Evolutionary conservation across 2,888 invertebrate species (phyloP).

Genomic region (Amphipyra berbera): DNA sequence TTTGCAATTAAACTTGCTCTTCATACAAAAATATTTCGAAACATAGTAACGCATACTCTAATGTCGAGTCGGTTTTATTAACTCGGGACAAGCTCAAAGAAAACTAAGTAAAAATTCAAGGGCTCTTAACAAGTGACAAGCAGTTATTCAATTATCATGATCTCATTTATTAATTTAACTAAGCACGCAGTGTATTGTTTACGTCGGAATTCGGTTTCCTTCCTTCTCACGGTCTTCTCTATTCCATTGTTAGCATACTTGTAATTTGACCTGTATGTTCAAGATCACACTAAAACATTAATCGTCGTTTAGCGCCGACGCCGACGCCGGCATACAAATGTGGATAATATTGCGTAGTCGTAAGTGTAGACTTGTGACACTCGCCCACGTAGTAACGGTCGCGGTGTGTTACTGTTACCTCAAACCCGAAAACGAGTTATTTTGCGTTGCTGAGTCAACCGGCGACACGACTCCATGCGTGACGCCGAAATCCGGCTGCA

Average conservation of each 20-base stretch:
- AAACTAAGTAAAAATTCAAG: slow-evolving; percentile 40
- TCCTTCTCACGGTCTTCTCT: slow-evolving; percentile 62
- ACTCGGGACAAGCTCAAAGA: slow-evolving; percentile 46
- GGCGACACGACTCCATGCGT: slow-evolving; percentile 59
- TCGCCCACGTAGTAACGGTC: slow-evolving; percentile 83
- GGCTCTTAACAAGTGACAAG: slow-evolving; percentile 27
- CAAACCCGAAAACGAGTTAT: slow-evolving; percentile 80
- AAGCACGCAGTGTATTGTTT: slow-evolving; percentile 44
- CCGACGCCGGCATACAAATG: slow-evolving; percentile 62
- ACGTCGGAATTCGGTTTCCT: slow-evolving; percentile 48
- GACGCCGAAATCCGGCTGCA: slow-evolving; percentile 62
- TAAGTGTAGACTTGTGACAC: slow-evolving; percentile 71
- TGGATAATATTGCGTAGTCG: slow-evolving; percentile 63
- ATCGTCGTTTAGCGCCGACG: slow-evolving; percentile 49
- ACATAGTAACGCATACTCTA: slow-evolving; percentile 56
- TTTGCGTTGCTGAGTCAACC: slow-evolving; percentile 77
- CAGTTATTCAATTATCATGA: slow-evolving; percentile 37
- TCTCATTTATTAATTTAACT: slow-evolving; percentile 33
- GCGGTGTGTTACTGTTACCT: slow-evolving; percentile 80
- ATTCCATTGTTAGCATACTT: slow-evolving; percentile 63
- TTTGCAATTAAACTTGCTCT: slow-evolving; percentile 80
- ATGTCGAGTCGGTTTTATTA: slow-evolving; percentile 38
- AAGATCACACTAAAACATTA: slow-evolving; percentile 63
- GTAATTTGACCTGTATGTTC: slow-evolving; percentile 70
- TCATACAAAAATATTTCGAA: slow-evolving; percentile 71